These are phyloP conservation scores for Leuciscus waleckii DNA, from an alignment of 2,797 vertebrate genomes.

Conservation along the genomic window DNA sequence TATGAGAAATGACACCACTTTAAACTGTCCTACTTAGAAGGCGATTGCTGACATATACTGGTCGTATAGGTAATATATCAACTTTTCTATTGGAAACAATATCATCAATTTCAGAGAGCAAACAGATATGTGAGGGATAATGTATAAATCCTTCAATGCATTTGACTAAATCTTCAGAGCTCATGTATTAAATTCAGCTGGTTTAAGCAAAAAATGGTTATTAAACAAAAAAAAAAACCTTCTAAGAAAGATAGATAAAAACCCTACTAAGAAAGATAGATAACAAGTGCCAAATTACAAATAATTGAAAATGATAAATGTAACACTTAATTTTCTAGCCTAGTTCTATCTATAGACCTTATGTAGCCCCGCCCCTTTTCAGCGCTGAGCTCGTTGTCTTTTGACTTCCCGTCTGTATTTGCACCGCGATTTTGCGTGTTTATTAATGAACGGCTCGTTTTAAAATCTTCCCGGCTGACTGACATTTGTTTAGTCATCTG, in stretches of 20 bases:
- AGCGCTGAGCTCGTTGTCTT: too few relatives aligned
- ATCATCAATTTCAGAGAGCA: slow-evolving; percentile 17
- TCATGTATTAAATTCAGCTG: neutral
- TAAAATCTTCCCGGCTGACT: too few relatives aligned
- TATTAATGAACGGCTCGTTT: too few relatives aligned
- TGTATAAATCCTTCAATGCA: slow-evolving; percentile 12
- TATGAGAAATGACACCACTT: slow-evolving; percentile 50
- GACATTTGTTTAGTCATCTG: too few relatives aligned
- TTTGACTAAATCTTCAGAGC: slow-evolving; percentile 27
- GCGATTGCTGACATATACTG: slow-evolving; percentile 14
- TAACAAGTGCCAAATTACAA: slow-evolving; percentile 13
- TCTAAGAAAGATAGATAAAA: slow-evolving; percentile 1
- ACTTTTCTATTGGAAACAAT: slow-evolving; percentile 25
- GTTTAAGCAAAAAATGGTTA: neutral
- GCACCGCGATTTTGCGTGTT: too few relatives aligned
- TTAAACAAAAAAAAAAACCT: slow-evolving; percentile 4
- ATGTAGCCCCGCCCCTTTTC: too few relatives aligned
- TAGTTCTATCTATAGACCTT: too few relatives aligned
- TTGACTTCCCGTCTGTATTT: too few relatives aligned
- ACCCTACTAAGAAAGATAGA: neutral
- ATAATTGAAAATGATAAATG: neutral
- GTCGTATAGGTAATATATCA: slow-evolving; percentile 17
- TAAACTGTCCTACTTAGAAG: slow-evolving; percentile 36
- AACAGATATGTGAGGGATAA: slow-evolving; percentile 5
- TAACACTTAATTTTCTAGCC: neutral